Percentiles rank a stretch among this genome's conserved stretches.
Conservation (phyloP, 1,140 invertebrate species). For the Drosophila lowei region DNA sequence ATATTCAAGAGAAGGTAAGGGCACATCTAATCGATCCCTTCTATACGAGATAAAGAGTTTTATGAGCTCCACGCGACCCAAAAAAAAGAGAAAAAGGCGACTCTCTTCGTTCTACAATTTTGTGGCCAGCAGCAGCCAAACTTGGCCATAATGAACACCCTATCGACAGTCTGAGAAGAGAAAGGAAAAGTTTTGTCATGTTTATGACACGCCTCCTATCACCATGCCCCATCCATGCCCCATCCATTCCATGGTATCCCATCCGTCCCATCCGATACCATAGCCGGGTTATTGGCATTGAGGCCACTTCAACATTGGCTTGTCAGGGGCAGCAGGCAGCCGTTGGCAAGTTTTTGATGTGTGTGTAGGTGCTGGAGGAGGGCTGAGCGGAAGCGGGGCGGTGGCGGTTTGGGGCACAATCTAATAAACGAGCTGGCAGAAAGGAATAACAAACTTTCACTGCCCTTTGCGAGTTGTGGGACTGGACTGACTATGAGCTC, state of each 20-base stretch:
- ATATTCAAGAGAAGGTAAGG: too few relatives aligned
- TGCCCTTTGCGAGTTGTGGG: constrained; percentile 56
- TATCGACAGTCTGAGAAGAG: constrained; percentile 16
- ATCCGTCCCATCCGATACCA: constrained; percentile 18
- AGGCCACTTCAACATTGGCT: constrained; percentile 61
- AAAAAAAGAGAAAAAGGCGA: constrained; percentile 1
- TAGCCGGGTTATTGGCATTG: constrained; percentile 33
- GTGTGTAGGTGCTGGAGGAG: constrained; percentile 34
- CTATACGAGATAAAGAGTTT: background rate
- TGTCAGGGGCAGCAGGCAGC: constrained; percentile 75
- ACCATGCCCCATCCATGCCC: background rate
- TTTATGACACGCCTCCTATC: constrained; percentile 56
- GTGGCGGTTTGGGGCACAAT: constrained; percentile 46
- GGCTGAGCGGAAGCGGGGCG: constrained; percentile 33
- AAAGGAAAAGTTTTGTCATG: constrained; percentile 67
- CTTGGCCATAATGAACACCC: constrained; percentile 65
- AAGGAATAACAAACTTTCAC: constrained; percentile 66
- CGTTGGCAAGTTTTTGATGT: constrained; percentile 72
- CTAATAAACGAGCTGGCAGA: constrained; percentile 68
- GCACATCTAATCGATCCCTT: background rate
- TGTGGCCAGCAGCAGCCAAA: constrained; percentile 35
- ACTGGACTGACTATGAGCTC: constrained; percentile 35
- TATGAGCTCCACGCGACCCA: constrained; percentile 26
- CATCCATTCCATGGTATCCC: background rate
- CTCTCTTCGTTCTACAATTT: background rate